Evolutionary conservation across 2,888 invertebrate genomes (phyloP), one percentile per base, ranked within the genome.

Genomic region (Drosophila paramelanica): DNA sequence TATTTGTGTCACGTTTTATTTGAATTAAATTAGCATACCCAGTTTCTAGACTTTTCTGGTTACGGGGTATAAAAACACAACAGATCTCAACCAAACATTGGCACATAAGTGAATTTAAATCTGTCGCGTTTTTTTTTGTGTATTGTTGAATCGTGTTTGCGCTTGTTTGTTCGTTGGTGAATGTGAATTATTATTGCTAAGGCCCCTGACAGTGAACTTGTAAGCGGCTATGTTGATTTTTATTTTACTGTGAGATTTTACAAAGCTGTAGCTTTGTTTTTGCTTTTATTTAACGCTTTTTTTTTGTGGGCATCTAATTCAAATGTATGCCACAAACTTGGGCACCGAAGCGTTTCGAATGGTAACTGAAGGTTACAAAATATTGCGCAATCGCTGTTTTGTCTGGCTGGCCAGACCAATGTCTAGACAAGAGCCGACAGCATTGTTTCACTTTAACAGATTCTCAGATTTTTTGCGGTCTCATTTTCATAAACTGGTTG

Each of bases 301-400:
- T 36, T 47, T 72, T 61, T 36, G 47, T 43, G 43, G 17, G 57
- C 45, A 23, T 57, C 57, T 68, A 58, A 78, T 68, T 81, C 50
- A 57, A 73, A 80, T 77, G 75, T 70, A 61, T 84, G 75, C 83
- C 72, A 77, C 74, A 66, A 56, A 67, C 76, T 25, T 68, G 65
- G 49, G 59, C 74, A 70, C 23, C 60, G 50, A 53, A 70, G 70
- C 73, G 59, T 65, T 73, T 56, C 69, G 51, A 62, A 51, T 56
- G 17, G 43, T 31, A 39, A 55, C 47, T 23, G 73, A 74, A 73
- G 73, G 73, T 55, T 74, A 55, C 52, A 49, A 33, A 11, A 33
- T 25, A 69, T 73, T 73, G 59, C 73, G 60, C 50, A 65, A 64
- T 36, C 23, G 11, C 2, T 45, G 3, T 39, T 8, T 6, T 43